Evolutionary conservation across 2,888 invertebrate genomes (phyloP).

Genomic region (Nemurella pictetii): DNA sequence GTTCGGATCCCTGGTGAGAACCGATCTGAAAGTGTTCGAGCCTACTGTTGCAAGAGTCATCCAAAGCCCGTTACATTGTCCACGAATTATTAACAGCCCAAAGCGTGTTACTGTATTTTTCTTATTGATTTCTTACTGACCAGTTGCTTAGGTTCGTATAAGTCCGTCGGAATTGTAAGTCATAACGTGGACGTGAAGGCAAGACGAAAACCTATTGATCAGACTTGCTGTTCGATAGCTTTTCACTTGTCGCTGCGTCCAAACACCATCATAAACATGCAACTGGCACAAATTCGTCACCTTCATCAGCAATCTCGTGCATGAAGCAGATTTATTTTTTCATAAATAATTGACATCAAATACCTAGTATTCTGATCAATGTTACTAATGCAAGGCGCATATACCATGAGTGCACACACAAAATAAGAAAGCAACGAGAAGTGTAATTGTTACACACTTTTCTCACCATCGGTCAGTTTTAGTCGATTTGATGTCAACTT

Average conservation of each 20-base stretch:
- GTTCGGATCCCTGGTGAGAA: too few relatives aligned
- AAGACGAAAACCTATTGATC: not conserved
- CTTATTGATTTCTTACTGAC: not conserved
- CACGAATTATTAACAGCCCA: not conserved
- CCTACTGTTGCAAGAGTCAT: conserved; percentile 18
- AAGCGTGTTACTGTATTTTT: not conserved
- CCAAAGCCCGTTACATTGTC: not conserved
- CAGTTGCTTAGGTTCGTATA: not conserved
- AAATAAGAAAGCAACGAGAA: too few relatives aligned
- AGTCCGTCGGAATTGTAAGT: not conserved
- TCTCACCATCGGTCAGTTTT: too few relatives aligned
- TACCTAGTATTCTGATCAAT: too few relatives aligned
- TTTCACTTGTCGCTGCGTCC: not conserved
- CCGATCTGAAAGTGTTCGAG: too few relatives aligned
- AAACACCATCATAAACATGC: not conserved
- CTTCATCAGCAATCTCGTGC: not conserved
- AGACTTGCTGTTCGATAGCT: not conserved
- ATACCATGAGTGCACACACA: too few relatives aligned
- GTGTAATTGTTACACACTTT: too few relatives aligned
- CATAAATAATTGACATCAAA: too few relatives aligned
- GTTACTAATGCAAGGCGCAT: too few relatives aligned
- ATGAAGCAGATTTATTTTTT: not conserved
- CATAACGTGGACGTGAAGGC: not conserved
- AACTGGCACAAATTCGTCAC: not conserved
- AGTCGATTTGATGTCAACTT: too few relatives aligned